Evolutionary conservation across 1,140 invertebrate species (phyloP), one percentile per base, ranked within the genome.

Genomic region (Aphis gossypii): DNA sequence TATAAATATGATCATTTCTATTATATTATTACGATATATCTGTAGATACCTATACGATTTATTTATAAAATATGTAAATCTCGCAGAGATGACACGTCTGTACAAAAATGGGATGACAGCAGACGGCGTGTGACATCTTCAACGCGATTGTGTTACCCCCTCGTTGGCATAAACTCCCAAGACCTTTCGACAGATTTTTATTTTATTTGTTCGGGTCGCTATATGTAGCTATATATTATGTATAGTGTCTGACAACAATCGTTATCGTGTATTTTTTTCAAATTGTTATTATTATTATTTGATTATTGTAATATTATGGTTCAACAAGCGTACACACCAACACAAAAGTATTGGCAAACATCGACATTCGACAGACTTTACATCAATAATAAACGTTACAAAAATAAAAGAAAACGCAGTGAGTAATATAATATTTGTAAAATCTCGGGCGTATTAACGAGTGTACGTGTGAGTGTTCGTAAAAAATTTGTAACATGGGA

Each of bases 41-140:
- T 76, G 60, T 14, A 76, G 38, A 41, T 44, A 86, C 44, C 9
- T 46, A 46, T 41, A 25, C 35, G 87, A 54, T 89, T 51, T 89
- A 89, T 89, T 38, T 38, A 41, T 56, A 56, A 54, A 89, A 89
- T 89, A 89, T 89, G 88, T 89, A 89, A 89, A 89, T 89, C 51
- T 38, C 48, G 38, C 38, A 21, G 46, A 20, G 46, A 87, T 46
- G 44, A 41, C 46, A 35, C 46, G 88, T 54, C 88, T 38, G 51
- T 9, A 38, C 51, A 4, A 56, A 21, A 89, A 89, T 56, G 48
- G 35, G 35, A 76, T 9, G 51, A 54, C 87, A 89, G 88, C 88
- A 56, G 88, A 89, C 88, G 88, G 46, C 87, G 46, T 88, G 46
- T 88, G 46, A 89, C 88, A 89, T 89, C 88, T 89, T 89, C 88